Evolutionary conservation across 2,113 vertebrate genomes (phyloP), one percentile per base, ranked within the genome.

Genomic region (Microcebus griseorufus): DNA sequence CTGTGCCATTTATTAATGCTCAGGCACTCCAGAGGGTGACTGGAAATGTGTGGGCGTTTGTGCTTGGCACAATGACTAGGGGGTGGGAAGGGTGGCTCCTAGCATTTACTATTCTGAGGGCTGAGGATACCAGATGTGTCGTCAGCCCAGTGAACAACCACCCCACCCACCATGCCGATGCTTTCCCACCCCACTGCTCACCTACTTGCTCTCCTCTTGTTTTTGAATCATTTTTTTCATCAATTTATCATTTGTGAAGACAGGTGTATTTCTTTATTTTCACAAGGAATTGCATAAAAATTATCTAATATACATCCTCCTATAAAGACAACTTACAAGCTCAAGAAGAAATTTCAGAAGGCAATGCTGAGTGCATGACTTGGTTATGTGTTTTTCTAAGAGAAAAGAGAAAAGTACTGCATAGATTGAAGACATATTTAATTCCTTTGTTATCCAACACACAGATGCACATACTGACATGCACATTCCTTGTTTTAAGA

Each of bases 141-240:
- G 0, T n/a, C 27, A 55, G 64, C 53, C 60, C 12, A 9, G 55
- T 7, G 17, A 55, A 20, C 53, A 23, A 10, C 39, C 6, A 14
- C 3, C 3, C 22, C 14, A 27, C 27, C 32, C 32, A n/a, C n/a
- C 23, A 0, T 13, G 11, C 69, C 82, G 6, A 0, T 9, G 12
- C 3, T 12, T 32, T 42, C 48, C 29, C 12, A 14, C 32, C n/a
- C 25, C 62, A 34, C 51, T 60, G 70, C 39, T 80, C 58, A 1
- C 18, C 51, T 9, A 1, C 42, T 17, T 48, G 25, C 69, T 70
- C 58, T 53, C 32, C 60, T 79, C 51, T 25, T 51, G 11, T 79
- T 93, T 86, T 51, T 42, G 27, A 84, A 34, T 60, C 48, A 87
- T 75, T 78, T 88, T 42, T 42, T 78, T 82, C 65, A 32, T 91